Percentiles rank a stretch among this genome's conserved stretches.
Evolutionary conservation across 2,113 vertebrate species (phyloP).

Genomic region (Leptodactylus fuscus): DNA sequence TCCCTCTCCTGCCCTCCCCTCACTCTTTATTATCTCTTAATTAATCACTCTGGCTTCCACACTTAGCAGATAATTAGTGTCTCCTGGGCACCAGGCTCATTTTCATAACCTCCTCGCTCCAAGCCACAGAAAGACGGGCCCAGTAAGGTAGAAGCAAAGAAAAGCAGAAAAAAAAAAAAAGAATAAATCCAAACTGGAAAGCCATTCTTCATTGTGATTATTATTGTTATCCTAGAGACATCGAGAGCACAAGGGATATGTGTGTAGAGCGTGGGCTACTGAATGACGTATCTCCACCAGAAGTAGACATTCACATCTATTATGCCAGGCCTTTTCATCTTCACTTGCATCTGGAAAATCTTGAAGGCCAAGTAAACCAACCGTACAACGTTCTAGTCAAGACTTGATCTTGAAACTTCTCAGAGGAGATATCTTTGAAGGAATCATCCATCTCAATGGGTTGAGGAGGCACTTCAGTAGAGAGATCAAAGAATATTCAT

Average conservation of each 20-base stretch:
- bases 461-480: background rate
- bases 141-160: background rate
- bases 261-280: background rate
- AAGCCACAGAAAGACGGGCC: constrained; percentile 57
- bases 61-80: constrained; percentile 81
- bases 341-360: background rate
- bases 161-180: constrained; percentile 7
- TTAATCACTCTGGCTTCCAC: constrained; percentile 83
- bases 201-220: constrained; percentile 7
- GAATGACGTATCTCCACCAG: constrained; percentile 32
- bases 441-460: background rate
- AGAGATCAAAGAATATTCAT: background rate
- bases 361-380: background rate
- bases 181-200: background rate
- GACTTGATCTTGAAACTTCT: background rate
- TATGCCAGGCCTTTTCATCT: background rate
- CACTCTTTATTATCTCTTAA: constrained; percentile 86
- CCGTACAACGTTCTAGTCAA: background rate
- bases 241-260: background rate
- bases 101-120: constrained; percentile 77
- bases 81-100: constrained; percentile 77
- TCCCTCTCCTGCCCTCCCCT: constrained; percentile 75
- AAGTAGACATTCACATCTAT: background rate
- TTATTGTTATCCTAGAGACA: constrained; percentile 28
- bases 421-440: background rate